Base-by-base conservation (phyloP, 2,888 invertebrate species). In the Temnothorax rugatulus region DNA sequence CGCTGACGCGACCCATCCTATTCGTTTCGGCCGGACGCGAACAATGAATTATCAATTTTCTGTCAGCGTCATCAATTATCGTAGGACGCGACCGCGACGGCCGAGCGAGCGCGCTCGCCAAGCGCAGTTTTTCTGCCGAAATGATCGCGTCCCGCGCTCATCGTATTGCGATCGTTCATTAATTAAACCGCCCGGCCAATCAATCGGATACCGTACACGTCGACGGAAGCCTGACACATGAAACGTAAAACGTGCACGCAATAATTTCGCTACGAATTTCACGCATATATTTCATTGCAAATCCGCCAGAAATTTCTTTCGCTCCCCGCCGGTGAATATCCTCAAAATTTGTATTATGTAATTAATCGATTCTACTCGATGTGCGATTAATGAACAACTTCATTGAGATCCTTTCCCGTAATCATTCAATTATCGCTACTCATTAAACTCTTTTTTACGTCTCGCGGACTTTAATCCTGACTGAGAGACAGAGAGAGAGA, bases 1-100 rank as follows among this genome's bases (percentile, higher is more conserved):
- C 74, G 81, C 68, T 71, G 68, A 54, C 61, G 63, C 34, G 57
- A 29, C 61, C 64, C 61, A 82, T 82, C 82, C 82, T 66, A 63
- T 83, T 75, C 69, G 73, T 54, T 64, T 64, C 61, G 44, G 34
- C 82, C 84, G 86, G 87, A 91, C 90, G 87, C 69, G 88, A 87
- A 87, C 90, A 89, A 91, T 91, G 91, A 92, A 92, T 92, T 92
- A 92, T 90, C 92, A 90, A 92, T 91, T 90, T 87, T 86, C 88
- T 82, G 89, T 83, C 87, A 82, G 85, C 88, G 83, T 89, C 88
- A 90, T 91, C 90, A 91, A 91, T 92, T 91, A 90, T 86, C 86
- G 88, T 90, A 86, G 87, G 71, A 83, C 84, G 52, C 84, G 57
- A 74, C 84, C 84, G 52, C 84, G 57, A 74, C 84, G 85, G 85